Evolutionary conservation across 2,113 vertebrate genomes (phyloP).

Genomic region (Zonotrichia leucophrys): DNA sequence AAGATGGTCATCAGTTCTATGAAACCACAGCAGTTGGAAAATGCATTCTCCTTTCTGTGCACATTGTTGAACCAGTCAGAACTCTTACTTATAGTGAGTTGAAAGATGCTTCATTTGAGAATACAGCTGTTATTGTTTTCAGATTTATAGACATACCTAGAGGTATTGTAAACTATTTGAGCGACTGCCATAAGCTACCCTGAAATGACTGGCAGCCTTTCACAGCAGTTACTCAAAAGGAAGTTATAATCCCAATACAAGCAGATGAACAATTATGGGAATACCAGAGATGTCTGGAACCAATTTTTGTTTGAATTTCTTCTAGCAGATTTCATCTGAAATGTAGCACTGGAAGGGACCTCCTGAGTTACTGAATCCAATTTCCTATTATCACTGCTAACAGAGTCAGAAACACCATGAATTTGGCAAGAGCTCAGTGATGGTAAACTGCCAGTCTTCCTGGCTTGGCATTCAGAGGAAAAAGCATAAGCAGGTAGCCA

Average conservation of each 20-base stretch:
- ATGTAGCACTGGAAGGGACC: background rate
- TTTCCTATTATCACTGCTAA: background rate
- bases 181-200: background rate
- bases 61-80: background rate
- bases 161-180: constrained; percentile 5
- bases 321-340: constrained; percentile 7
- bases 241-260: background rate
- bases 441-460: background rate
- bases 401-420: background rate
- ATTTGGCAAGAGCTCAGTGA: background rate
- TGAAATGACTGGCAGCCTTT: background rate
- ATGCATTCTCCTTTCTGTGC: background rate
- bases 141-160: background rate
- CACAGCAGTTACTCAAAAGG: background rate
- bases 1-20: background rate
- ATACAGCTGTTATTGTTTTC: constrained; percentile 12
- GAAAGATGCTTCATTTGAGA: background rate
- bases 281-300: background rate
- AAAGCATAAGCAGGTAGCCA: background rate
- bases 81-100: background rate
- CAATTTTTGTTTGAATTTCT: background rate
- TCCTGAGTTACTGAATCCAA: background rate
- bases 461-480: background rate
- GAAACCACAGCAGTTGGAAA: background rate
- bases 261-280: background rate